phyloP scores from a whole-genome alignment of 2,888 invertebrate species.

The Ceriagrion tenellum region DNA sequence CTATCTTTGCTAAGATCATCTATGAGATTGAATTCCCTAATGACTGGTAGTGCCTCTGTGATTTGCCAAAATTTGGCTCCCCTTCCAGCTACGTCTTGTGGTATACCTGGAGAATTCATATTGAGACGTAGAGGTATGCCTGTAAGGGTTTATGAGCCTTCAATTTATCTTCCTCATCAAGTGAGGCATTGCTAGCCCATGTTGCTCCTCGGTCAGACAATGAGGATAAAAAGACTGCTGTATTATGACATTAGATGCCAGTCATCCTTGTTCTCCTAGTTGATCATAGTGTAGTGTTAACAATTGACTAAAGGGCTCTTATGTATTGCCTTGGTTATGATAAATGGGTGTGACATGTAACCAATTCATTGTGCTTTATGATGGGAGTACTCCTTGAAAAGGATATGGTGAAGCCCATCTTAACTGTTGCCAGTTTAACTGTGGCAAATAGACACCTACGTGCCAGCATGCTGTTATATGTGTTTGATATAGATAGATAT shows the following conservation, averaged over 20 bases:
- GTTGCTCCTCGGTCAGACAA: conserved; percentile 4
- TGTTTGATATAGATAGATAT: conserved; percentile 48
- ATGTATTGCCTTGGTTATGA: conserved; percentile 35
- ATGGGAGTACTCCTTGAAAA: conserved; percentile 51
- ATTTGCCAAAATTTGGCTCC: conserved; percentile 23
- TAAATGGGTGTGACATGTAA: conserved; percentile 50
- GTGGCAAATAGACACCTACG: conserved; percentile 60
- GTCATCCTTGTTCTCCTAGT: conserved; percentile 45
- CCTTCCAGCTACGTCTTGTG: background rate
- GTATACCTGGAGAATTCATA: background rate
- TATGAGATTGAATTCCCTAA: conserved; percentile 3
- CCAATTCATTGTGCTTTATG: conserved; percentile 59
- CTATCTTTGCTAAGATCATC: background rate
- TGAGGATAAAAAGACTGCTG: conserved; percentile 34
- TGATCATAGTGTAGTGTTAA: background rate
- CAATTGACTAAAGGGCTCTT: conserved; percentile 35
- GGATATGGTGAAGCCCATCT: conserved; percentile 59
- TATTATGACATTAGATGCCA: conserved; percentile 41
- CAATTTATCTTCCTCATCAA: conserved; percentile 9
- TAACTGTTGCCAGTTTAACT: conserved; percentile 51
- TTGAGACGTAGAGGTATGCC: background rate
- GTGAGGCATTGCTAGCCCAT: conserved; percentile 38
- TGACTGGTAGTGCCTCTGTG: conserved; percentile 1
- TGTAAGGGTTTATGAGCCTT: background rate
- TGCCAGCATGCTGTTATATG: conserved; percentile 57